Percentiles rank a stretch among this genome's conserved stretches.
Evolutionary conservation across 2,113 vertebrate species (phyloP).

Genomic region (Mixornis gularis): DNA sequence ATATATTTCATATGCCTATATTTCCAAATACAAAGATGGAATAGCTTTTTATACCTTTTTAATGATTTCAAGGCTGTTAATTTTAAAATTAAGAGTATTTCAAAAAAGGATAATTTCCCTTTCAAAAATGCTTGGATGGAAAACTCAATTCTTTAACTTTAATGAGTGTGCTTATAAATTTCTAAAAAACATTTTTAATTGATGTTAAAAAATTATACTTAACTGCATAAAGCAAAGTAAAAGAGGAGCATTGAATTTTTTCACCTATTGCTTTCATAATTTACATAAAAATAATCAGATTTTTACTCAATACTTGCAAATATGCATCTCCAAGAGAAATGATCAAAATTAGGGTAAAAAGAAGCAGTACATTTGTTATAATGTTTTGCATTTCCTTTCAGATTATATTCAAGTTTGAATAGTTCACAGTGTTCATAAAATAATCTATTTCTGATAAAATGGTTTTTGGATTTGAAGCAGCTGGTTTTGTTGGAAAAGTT

Average conservation of each 20-base stretch:
- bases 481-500: not conserved
- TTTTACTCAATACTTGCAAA: not conserved
- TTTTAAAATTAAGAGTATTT: not conserved
- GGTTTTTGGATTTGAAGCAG: not conserved
- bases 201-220: not conserved
- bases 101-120: not conserved
- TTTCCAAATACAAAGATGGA: not conserved
- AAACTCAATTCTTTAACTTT: not conserved
- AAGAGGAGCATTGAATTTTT: not conserved
- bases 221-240: not conserved
- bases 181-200: not conserved
- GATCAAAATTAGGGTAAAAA: not conserved
- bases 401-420: not conserved
- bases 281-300: not conserved
- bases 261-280: not conserved
- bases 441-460: not conserved
- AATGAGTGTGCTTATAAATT: not conserved
- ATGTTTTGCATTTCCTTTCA: not conserved
- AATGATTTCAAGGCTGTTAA: not conserved
- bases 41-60: not conserved
- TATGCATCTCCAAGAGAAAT: not conserved
- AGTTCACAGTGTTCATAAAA: not conserved
- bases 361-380: not conserved
- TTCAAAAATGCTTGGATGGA: not conserved
- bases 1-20: not conserved